A percentile compares a stretch with the other conserved stretches of the same genome.
Evolutionary conservation across 2,797 vertebrate genomes (phyloP).

Genomic region (Platalea minor): DNA sequence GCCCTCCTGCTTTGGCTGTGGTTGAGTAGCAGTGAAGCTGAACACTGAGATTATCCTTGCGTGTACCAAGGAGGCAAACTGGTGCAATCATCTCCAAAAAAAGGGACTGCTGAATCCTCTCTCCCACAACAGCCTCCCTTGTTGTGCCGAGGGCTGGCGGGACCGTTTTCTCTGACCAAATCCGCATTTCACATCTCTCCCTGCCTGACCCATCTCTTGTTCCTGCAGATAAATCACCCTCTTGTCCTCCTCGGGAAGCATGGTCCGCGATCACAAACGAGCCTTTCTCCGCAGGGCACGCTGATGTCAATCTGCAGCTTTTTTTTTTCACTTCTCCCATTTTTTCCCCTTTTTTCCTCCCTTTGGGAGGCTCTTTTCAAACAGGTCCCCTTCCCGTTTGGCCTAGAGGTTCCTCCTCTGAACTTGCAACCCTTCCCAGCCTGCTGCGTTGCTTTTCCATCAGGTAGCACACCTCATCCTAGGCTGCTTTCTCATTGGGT

Average conservation of each 20-base stretch:
- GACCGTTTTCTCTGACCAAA: background rate
- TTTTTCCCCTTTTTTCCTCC: background rate
- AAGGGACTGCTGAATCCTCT: background rate
- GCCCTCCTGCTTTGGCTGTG: background rate
- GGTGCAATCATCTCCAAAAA: background rate
- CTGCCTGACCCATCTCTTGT: conserved; percentile 11
- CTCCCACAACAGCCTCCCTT: background rate
- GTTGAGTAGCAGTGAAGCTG: background rate
- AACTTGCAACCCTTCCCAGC: background rate
- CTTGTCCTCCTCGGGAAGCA: conserved; percentile 41
- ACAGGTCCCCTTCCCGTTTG: background rate
- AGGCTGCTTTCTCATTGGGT: background rate
- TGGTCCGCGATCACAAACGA: background rate
- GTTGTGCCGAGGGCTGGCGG: background rate
- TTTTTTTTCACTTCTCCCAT: background rate
- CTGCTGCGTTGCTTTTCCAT: background rate
- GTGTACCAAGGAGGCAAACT: background rate
- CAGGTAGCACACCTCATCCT: background rate
- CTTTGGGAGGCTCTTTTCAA: background rate
- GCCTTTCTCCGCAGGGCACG: background rate
- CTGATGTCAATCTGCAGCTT: background rate
- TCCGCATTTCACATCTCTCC: background rate
- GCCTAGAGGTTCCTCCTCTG: background rate
- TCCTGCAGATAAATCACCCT: conserved; percentile 38
- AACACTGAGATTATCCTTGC: background rate